These are phyloP conservation scores for Agrotis clavis DNA, from an alignment of 2,888 invertebrate species.

Conservation along the genomic window DNA sequence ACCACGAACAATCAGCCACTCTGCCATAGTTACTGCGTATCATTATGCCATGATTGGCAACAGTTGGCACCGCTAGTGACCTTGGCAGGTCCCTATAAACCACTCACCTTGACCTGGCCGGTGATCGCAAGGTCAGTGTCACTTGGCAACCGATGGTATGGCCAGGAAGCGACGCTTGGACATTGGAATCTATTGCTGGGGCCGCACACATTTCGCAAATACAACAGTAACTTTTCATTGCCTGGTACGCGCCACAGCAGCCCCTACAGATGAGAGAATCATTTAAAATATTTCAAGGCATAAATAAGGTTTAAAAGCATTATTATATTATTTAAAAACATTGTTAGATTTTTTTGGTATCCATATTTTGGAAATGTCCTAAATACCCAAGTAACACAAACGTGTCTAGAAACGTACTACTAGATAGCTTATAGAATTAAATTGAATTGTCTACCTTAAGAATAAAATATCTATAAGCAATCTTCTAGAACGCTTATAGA, in stretches of 20 bases:
- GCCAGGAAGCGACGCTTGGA: slow-evolving; percentile 40
- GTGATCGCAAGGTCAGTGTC: slow-evolving; percentile 76
- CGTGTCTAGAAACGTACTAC: too few species aligned
- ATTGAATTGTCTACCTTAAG: too few species aligned
- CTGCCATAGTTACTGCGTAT: slow-evolving; percentile 45
- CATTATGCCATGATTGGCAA: slow-evolving; percentile 64
- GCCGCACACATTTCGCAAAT: slow-evolving; percentile 4
- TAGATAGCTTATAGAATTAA: too few species aligned
- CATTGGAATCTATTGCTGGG: slow-evolving; percentile 29
- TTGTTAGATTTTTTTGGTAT: too few species aligned
- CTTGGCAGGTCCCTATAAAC: slow-evolving; percentile 73
- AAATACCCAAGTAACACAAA: too few species aligned
- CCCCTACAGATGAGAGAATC: neutral
- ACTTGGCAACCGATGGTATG: slow-evolving; percentile 65
- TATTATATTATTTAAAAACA: neutral
- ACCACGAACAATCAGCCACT: slow-evolving; percentile 34
- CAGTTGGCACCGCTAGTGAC: slow-evolving; percentile 70
- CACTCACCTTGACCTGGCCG: slow-evolving; percentile 78
- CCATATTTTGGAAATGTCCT: too few species aligned
- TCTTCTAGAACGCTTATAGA: too few species aligned
- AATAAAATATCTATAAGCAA: too few species aligned
- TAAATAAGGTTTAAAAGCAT: neutral
- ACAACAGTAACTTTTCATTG: neutral
- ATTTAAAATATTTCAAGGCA: neutral
- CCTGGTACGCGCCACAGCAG: neutral